Percentiles rank a stretch among this genome's conserved stretches.
phyloP scores from a whole-genome alignment of 1,140 invertebrate species.

The Drosophila watanabei region DNA sequence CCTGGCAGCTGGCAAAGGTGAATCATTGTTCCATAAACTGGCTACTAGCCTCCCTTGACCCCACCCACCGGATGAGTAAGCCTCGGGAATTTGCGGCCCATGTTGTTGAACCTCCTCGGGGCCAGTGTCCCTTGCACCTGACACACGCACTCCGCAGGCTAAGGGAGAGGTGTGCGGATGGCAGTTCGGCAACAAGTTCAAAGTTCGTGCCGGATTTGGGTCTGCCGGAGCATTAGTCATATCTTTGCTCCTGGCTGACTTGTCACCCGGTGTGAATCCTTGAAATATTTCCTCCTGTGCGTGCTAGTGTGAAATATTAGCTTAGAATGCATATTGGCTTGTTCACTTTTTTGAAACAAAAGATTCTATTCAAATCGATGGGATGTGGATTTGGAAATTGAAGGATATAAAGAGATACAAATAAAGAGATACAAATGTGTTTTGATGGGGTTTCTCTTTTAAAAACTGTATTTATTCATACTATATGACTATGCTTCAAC shows the following conservation, averaged over 20 bases:
- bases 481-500: too few species aligned
- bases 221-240: constrained; percentile 10
- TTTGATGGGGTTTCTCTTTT: too few species aligned
- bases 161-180: background rate
- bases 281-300: background rate
- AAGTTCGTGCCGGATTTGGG: constrained; percentile 15
- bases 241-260: constrained; percentile 7
- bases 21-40: constrained; percentile 8
- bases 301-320: background rate
- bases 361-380: background rate
- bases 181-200: constrained; percentile 5
- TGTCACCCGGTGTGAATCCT: background rate
- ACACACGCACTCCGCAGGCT: background rate
- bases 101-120: constrained; percentile 3
- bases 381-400: background rate
- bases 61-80: constrained; percentile 5
- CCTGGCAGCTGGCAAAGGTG: constrained; percentile 2
- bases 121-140: constrained; percentile 2
- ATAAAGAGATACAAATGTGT: too few species aligned
- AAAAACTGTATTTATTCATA: too few species aligned
- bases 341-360: background rate
- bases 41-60: background rate
- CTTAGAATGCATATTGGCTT: background rate
- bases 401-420: too few species aligned
- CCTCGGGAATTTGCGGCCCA: background rate